Evolutionary conservation across 1,140 invertebrate genomes (phyloP).

Genomic region (Catajapyx aquilonaris): DNA sequence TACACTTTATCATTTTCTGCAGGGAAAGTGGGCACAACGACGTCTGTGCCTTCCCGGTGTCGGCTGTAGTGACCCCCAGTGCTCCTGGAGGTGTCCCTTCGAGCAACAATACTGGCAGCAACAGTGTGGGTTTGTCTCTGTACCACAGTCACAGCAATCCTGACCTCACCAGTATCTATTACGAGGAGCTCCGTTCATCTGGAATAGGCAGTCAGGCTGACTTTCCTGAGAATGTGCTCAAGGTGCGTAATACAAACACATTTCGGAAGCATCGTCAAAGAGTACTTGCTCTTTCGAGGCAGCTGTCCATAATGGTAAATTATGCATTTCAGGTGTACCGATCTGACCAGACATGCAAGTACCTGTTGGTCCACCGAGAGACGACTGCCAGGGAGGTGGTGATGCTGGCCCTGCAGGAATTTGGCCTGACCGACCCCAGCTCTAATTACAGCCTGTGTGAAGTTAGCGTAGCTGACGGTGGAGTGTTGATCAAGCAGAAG

Average conservation of each 20-base stretch:
- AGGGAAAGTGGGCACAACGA: slow-evolving; percentile 13
- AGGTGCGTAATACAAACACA: slow-evolving; percentile 30
- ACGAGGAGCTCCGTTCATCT: slow-evolving; percentile 42
- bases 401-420: slow-evolving; percentile 90
- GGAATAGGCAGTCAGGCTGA: slow-evolving; percentile 49
- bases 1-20: too few species aligned
- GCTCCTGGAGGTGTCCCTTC: too few species aligned
- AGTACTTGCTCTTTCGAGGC: neutral
- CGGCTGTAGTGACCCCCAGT: too few species aligned
- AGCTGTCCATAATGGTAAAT: neutral
- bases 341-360: slow-evolving; percentile 93
- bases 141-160: slow-evolving; percentile 74
- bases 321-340: slow-evolving; percentile 36
- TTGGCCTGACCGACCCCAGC: slow-evolving; percentile 83
- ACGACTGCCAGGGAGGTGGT: slow-evolving; percentile 96
- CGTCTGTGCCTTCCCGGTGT: slow-evolving; percentile 14
- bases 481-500: slow-evolving; percentile 79
- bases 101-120: too few species aligned
- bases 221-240: slow-evolving; percentile 92
- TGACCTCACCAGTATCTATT: slow-evolving; percentile 33
- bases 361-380: slow-evolving; percentile 81
- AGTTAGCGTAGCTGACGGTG: slow-evolving; percentile 80
- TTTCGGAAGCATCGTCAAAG: neutral
- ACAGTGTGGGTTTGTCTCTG: too few species aligned
- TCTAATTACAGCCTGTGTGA: slow-evolving; percentile 86